phyloP scores from a whole-genome alignment of 2,113 vertebrate species.

The Hystrix cristata region DNA sequence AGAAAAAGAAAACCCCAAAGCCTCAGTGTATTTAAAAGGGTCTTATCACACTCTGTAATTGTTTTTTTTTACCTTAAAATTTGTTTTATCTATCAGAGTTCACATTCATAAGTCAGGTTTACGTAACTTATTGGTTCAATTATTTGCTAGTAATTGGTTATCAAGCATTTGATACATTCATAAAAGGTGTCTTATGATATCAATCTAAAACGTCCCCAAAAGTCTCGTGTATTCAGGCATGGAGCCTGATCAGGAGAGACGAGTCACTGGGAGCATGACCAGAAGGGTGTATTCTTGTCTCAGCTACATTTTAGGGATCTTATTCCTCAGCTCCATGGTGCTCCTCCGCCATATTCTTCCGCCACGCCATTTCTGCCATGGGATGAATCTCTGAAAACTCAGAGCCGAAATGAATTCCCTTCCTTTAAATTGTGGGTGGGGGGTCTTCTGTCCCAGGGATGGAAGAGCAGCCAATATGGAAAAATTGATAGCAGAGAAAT shows the following conservation, averaged over 20 bases:
- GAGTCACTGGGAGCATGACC: fast-evolving
- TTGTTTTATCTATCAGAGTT: neutral
- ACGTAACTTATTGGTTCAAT: neutral
- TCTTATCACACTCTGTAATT: neutral
- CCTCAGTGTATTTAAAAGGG: neutral
- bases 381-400: neutral
- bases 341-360: neutral
- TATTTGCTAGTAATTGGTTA: neutral
- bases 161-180: neutral
- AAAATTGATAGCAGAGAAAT: neutral
- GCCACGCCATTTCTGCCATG: neutral
- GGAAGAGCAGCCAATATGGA: neutral
- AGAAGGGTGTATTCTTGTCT: neutral
- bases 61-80: neutral
- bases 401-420: neutral
- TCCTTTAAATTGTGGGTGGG: neutral
- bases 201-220: neutral
- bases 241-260: neutral
- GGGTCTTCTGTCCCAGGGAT: neutral
- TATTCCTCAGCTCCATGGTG: neutral
- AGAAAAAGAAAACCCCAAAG: neutral
- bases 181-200: neutral
- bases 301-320: neutral
- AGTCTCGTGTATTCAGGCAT: too few relatives aligned
- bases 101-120: neutral